These are phyloP conservation scores for Anser cygnoides DNA, from an alignment of 2,113 vertebrate species.

Conservation along the genomic window DNA sequence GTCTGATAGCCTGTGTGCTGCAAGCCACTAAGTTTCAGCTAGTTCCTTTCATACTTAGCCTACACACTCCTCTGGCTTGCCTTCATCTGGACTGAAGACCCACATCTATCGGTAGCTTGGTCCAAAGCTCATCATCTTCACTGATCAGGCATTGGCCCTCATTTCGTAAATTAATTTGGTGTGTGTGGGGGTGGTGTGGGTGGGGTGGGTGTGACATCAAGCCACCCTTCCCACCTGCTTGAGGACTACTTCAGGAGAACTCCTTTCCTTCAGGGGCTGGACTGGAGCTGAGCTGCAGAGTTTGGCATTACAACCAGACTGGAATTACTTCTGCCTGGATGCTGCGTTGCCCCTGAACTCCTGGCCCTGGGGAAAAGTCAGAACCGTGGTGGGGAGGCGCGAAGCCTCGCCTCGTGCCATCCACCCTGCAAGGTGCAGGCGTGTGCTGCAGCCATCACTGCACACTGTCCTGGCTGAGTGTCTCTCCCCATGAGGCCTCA, in stretches of 20 bases:
- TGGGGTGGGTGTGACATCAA: no score
- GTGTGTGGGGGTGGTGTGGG: no score
- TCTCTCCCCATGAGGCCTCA: neutral
- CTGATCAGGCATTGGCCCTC: neutral
- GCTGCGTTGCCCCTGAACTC: neutral
- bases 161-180: neutral
- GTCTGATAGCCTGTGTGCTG: neutral
- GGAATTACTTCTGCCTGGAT: neutral
- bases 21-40: neutral
- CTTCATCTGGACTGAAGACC: neutral
- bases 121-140: neutral
- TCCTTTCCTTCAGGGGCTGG: neutral
- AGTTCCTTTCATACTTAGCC: neutral
- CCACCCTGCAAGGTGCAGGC: rapidly evolving
- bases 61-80: neutral
- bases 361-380: no score
- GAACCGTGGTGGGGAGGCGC: neutral
- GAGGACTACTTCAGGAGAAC: neutral
- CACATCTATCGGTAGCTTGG: neutral
- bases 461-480: neutral
- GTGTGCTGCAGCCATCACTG: neutral
- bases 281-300: neutral
- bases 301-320: neutral
- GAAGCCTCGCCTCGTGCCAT: neutral
- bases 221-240: rapidly evolving